Base-by-base conservation (phyloP, 2,113 vertebrate species). In the Trematocara nigrifrons region DNA sequence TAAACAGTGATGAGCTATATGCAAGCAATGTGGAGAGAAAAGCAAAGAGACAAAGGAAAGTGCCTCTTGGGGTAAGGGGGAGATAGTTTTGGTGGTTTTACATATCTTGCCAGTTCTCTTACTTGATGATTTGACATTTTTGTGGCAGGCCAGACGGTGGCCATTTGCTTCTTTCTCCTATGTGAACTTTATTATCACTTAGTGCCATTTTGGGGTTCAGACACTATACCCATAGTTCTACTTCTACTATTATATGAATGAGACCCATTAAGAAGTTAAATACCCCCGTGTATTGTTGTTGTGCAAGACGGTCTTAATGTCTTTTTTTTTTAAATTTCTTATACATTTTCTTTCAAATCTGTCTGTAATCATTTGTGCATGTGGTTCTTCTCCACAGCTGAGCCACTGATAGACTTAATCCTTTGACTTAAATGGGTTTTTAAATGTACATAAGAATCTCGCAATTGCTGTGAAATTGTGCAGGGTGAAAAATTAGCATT, bases 81-180 rank as follows among this genome's bases (percentile, higher is more conserved):
- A 80, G n/a, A 79, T 89, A 79, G 84, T 59, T 52, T 12, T 49
- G 45, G 54, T 71, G 74, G 81, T 77, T 80, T 61, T 87, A 76
- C 78, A 83, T 76, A 61, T 80, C 78, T 87, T 83, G 79, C 91
- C 83, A 90, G 40, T 85, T 85, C 51, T 88, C 53, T 90, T 92
- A 78, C 88, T 92, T 91, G 80, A 90, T 90, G 90, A 91, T 91
- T 91, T 92, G 85, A 94, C 90, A 93, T 90, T 93, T 81, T 89
- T 57, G 3, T 87, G 83, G 85, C 83, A 87, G 71, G 56, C 87
- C 87, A 90, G 86, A 87, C 82, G 18, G 7, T 77, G 47, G 82
- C 64, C 85, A 52, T 35, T 84, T 90, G 53, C 86, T 89, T 93
- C 93, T 87, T 91, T 93, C 87, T 93, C 77, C 54, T 80, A 76